These are phyloP conservation scores for Hybognathus amarus DNA, from an alignment of 2,797 vertebrate species.

Conservation along the genomic window DNA sequence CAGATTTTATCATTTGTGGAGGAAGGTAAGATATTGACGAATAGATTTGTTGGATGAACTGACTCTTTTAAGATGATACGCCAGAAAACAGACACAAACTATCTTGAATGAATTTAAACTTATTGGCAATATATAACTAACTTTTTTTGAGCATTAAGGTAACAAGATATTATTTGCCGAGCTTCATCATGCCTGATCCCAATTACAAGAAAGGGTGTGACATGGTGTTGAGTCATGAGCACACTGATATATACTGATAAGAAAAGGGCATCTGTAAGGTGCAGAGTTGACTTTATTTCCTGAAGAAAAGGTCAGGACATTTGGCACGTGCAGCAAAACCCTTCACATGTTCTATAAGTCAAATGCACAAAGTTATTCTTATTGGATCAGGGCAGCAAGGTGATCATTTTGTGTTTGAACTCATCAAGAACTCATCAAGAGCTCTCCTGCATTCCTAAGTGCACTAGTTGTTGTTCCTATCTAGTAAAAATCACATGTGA, in stretches of 20 bases:
- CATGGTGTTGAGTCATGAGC: background rate
- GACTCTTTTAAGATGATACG: background rate
- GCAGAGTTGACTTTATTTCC: background rate
- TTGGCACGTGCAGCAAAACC: background rate
- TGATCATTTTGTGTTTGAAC: background rate
- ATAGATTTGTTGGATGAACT: background rate
- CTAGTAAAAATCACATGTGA: background rate
- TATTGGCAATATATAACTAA: background rate
- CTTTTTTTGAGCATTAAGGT: background rate
- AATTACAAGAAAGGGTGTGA: background rate
- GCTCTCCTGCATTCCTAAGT: background rate
- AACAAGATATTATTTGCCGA: conserved; percentile 2
- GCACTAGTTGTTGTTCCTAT: background rate
- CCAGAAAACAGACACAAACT: background rate
- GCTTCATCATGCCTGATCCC: background rate
- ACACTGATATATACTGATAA: background rate
- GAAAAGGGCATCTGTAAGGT: background rate
- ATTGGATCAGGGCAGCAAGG: background rate
- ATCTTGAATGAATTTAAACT: background rate
- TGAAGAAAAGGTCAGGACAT: background rate
- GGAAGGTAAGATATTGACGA: no score
- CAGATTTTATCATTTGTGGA: background rate
- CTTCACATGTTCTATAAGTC: background rate
- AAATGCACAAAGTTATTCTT: background rate
- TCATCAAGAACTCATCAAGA: no score